Base-by-base conservation (phyloP, 2,888 invertebrate species). In the Dynastes grantii region DNA sequence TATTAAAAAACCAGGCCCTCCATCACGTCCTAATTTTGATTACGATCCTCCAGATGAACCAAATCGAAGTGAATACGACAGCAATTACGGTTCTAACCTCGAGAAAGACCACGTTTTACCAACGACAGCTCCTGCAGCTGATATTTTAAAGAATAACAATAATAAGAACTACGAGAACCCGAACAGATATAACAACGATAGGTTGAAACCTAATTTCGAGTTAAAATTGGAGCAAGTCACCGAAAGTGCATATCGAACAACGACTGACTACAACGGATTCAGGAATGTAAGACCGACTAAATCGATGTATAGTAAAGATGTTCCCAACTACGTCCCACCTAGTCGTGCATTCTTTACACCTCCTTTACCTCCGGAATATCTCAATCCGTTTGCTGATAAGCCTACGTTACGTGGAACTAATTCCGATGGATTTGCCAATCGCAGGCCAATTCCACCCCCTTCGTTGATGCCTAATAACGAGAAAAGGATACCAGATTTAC, bases 341-440 rank as follows among this genome's bases (percentile, higher is more conserved):
- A 94, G 94, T 49, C 90, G 95, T 78, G 91, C 93, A 13, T 90
- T 91, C 29, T 94, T 95, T 87, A 96, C 96, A 0, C 96, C 96
- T 0, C 96, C 96, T 0, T 88, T 96, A 82, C 96, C 96, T 13
- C 95, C 95, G 8, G 95, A 95, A 88, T 95, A 95, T 86, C 92
- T 93, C 80, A 95, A 95, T 89, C 96, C 96, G 0, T 96, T 96
- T 86, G 95, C 95, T n/a, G 95, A 96, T 87, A 96, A 95, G 88
- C 96, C 96, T 75, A 96, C 96, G 67, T 90, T 96, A 79, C 91
- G 96, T 85, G 88, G 89, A 22, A 92, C 92, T 63, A 92, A 92
- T 87, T 91, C 92, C 70, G 92, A 92, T 83, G 91, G 91, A 84
- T 93, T 93, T 85, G 92, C 92, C 82, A 94, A 94, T 87, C 90